A percentile compares a stretch with the other conserved stretches of the same genome.
Evolutionary conservation across 2,113 vertebrate genomes (phyloP).

Genomic region (Eptatretus burgeri): DNA sequence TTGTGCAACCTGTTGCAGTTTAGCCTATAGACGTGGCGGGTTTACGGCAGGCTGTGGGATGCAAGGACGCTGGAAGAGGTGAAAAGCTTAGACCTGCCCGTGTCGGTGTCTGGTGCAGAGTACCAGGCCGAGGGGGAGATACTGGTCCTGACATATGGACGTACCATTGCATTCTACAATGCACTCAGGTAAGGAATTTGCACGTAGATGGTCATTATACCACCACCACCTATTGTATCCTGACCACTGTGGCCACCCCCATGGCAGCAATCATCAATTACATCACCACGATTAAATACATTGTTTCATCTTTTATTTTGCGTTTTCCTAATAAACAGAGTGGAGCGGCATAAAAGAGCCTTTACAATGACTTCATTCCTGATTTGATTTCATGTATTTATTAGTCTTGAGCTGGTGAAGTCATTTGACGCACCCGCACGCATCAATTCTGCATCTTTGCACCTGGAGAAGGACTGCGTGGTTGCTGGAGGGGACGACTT

Average conservation of each 20-base stretch:
- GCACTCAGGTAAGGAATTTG: conserved; percentile 35
- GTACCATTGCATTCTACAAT: conserved; percentile 69
- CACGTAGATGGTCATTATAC: background rate
- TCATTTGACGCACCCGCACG: conserved; percentile 64
- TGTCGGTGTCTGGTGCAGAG: conserved; percentile 82
- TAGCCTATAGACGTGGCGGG: conserved; percentile 1
- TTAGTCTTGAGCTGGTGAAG: conserved; percentile 67
- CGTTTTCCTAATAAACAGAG: no score
- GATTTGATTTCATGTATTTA: conserved; percentile 7
- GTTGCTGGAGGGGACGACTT: conserved; percentile 93
- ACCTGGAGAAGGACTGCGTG: conserved; percentile 79
- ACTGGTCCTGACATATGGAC: conserved; percentile 67
- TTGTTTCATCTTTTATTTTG: no score
- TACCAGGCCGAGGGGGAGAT: conserved; percentile 65
- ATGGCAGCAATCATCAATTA: no score
- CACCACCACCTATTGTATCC: no score
- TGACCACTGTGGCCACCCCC: no score
- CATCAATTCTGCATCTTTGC: conserved; percentile 82
- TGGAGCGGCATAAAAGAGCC: background rate
- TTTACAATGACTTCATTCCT: background rate
- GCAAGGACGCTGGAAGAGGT: conserved; percentile 41
- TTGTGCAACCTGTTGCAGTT: background rate
- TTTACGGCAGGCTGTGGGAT: conserved; percentile 50
- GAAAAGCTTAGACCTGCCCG: conserved; percentile 44
- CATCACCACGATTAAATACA: no score